phyloP scores from a whole-genome alignment of 2,113 vertebrate species.

The Tamias sibiricus region DNA sequence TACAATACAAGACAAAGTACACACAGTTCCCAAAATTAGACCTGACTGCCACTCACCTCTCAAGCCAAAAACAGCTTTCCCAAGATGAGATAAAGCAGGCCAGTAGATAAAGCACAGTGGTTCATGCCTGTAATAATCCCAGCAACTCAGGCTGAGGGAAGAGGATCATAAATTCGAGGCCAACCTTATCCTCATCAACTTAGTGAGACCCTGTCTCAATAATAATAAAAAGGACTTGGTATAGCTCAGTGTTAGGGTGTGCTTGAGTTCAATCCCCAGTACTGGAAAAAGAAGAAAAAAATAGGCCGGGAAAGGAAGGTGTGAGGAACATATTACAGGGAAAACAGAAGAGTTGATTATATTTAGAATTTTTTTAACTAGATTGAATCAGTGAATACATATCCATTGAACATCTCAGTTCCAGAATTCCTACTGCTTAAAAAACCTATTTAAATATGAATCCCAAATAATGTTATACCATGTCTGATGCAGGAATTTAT shows the following conservation, averaged over 20 bases:
- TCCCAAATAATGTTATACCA: conserved; percentile 46
- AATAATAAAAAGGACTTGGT: neutral
- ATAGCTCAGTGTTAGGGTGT: neutral
- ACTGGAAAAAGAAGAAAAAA: neutral
- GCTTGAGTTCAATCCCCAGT: neutral
- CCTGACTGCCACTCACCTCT: conserved; percentile 14
- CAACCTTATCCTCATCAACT: neutral
- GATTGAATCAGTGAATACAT: conserved; percentile 27
- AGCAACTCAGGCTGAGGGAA: neutral
- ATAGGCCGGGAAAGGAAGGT: neutral
- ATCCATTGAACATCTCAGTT: neutral
- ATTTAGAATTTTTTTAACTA: conserved; percentile 50
- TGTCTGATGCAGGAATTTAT: conserved; percentile 39
- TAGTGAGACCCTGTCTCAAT: neutral
- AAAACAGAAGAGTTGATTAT: conserved; percentile 22
- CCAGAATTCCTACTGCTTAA: conserved; percentile 46
- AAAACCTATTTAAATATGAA: conserved; percentile 49
- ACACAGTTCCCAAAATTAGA: neutral
- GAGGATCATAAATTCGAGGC: neutral
- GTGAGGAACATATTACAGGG: neutral
- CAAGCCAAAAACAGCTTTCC: conserved; percentile 20
- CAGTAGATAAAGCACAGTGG: neutral
- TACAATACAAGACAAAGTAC: neutral
- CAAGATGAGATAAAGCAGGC: neutral
- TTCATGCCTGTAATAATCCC: neutral